Base-by-base conservation (phyloP, 1,140 invertebrate species). In the Plodia interpunctella region DNA sequence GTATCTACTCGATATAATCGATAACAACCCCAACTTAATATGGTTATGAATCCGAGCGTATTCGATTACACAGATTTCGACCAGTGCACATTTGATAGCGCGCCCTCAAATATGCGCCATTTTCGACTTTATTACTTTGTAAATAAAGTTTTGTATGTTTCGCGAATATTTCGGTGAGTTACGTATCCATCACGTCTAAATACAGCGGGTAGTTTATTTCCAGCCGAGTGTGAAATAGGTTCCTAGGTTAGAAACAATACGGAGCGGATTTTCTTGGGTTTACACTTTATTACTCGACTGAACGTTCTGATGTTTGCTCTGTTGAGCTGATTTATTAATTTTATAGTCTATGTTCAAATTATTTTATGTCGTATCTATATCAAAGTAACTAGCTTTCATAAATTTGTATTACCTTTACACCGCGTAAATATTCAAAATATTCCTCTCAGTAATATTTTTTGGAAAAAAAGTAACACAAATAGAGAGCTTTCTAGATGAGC, bases 1-100 rank as follows among this genome's bases (percentile, higher is more conserved):
- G 80, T 86, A 86, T 86, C 78, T 80, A 78, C 76, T 77, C 74
- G 76, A 80, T 83, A 80, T 79, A 82, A 83, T 82, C 80, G 74
- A 76, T 75, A 67, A 63, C 60, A 54, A 60, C 62, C 64, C 65
- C 50, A 49, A 51, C 62, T 62, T 70, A 70, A 73, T 73, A 67
- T 65, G 66, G 59, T 71, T 73, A 72, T 68, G 65, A 73, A 72
- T 72, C 65, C 63, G 63, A 69, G 65, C 73, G 64, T 64, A 67
- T 68, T 74, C 71, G 66, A 68, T 74, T 70, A 71, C 62, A 65
- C 50, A 57, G 60, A 71, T 70, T 63, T 49, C 62, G 66, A 64
- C 66, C 59, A 65, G 62, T 60, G 56, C 52, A 28, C 51, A 53
- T 53, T 53, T 53, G 51, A 53, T 53, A 53, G 51, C 51, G 21